These are phyloP conservation scores for Lycopodina hypogea DNA, from an alignment of 37 sponge, comb jelly and placozoan species.

Conservation along the genomic window DNA sequence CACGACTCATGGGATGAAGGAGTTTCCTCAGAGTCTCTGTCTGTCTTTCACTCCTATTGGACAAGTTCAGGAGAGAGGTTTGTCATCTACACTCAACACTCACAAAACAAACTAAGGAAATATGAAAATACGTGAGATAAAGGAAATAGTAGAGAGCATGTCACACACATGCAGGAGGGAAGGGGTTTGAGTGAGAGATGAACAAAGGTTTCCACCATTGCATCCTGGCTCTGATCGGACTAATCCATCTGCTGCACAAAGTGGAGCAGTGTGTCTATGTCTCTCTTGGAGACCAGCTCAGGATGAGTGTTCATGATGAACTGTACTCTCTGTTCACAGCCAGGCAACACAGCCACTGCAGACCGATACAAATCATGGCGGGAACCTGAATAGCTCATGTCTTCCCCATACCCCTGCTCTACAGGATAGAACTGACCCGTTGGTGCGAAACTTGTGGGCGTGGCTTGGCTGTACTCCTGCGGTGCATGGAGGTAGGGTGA, in stretches of 20 bases:
- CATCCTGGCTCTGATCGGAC: too few relatives aligned
- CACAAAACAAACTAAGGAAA: too few relatives aligned
- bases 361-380: conserved; percentile 2
- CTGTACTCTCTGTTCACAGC: conserved; percentile 1
- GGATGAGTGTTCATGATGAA: conserved; percentile 1
- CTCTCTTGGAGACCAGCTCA: not conserved
- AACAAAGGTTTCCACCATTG: not conserved
- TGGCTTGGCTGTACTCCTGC: not conserved
- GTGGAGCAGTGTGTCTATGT: not conserved
- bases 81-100: too few relatives aligned
- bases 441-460: not conserved
- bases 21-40: too few relatives aligned
- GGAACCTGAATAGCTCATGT: not conserved
- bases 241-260: too few relatives aligned
- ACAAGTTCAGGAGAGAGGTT: too few relatives aligned
- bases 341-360: conserved; percentile 17
- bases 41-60: too few relatives aligned
- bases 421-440: not conserved
- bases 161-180: conserved; percentile 5
- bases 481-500: not conserved
- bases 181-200: conserved; percentile 5
- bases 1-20: too few relatives aligned
- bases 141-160: not conserved
- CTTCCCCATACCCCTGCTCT: not conserved
- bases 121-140: not conserved